Evolutionary conservation across 2,113 vertebrate genomes (phyloP), one percentile per base, ranked within the genome.

Genomic region (Arvicanthis niloticus): DNA sequence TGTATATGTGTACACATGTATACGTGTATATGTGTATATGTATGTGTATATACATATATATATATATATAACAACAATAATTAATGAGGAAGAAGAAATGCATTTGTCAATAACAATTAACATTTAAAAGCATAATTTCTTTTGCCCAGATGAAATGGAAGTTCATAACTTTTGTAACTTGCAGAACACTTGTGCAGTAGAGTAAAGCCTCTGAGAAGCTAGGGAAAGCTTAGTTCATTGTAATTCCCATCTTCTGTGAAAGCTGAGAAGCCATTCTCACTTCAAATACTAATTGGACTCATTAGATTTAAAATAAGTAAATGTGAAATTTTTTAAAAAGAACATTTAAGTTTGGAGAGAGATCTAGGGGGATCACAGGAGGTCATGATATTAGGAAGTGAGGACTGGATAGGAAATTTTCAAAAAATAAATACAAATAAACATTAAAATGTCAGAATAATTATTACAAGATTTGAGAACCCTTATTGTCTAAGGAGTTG

Each of bases 101-200:
- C 12, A 82, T 40, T 34, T 62, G 2, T 45, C 24, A 62, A 65
- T 85, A 9, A 31, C 24, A 84, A 42, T 42, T 76, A 40, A 34
- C 40, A 48, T 77, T 81, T 70, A 45, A 76, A 82, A 75, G 42
- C 3, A 1, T 77, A 16, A 1, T 84, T 6, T 77, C 53, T 82
- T 51, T 21, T 77, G 1, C 0, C n/a, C 21, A n/a, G 1, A 53
- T 19, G 34, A 82, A 87, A 67, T 68, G 53, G 12, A 37, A 51
- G 48, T 45, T 45, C 45, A 45, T 45, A 45, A 45, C 10, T 68
- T 92, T 58, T 16, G 5, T 67, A 82, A 45, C 56, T 65, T 45
- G 2, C 13, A 53, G 1, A 13, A 9, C 3, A 10, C 34, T 88
- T 31, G 31, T 53, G 67, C 0, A 65, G 53, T 2, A 26, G 21